phyloP scores from a whole-genome alignment of 2,113 vertebrate species.

The Ramphastos sulfuratus region DNA sequence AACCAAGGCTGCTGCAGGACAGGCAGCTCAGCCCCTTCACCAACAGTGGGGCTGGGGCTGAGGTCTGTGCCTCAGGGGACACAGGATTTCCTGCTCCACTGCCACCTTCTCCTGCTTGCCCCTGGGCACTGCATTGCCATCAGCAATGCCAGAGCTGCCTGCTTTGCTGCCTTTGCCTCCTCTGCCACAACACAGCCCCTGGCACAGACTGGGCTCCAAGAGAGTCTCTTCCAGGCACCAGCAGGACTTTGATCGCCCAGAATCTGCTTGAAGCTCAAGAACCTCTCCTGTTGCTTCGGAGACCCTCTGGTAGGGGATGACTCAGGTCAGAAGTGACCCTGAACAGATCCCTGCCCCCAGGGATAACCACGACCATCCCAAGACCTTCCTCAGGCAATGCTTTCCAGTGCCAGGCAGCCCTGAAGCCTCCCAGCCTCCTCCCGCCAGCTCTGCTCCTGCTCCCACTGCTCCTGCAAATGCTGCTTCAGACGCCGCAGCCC shows the following conservation, averaged over 20 bases:
- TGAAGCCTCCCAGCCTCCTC: neutral
- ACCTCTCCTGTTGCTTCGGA: neutral
- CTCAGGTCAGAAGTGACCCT: neutral
- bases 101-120: neutral
- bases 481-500: neutral
- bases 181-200: neutral
- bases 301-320: neutral
- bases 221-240: neutral
- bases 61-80: neutral
- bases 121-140: rapidly evolving
- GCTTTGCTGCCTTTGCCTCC: neutral
- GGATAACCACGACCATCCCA: neutral
- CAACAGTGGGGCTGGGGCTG: neutral
- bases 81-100: neutral
- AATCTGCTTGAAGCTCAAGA: neutral
- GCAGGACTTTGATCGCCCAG: neutral
- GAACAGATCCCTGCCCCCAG: neutral
- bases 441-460: neutral
- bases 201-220: neutral
- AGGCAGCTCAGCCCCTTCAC: neutral
- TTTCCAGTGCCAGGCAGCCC: neutral
- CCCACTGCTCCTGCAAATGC: neutral
- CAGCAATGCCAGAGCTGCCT: neutral
- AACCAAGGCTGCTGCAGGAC: neutral
- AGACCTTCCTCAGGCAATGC: neutral